phyloP scores from a whole-genome alignment of 2,113 vertebrate genomes.

The Neoarius graeffei region DNA sequence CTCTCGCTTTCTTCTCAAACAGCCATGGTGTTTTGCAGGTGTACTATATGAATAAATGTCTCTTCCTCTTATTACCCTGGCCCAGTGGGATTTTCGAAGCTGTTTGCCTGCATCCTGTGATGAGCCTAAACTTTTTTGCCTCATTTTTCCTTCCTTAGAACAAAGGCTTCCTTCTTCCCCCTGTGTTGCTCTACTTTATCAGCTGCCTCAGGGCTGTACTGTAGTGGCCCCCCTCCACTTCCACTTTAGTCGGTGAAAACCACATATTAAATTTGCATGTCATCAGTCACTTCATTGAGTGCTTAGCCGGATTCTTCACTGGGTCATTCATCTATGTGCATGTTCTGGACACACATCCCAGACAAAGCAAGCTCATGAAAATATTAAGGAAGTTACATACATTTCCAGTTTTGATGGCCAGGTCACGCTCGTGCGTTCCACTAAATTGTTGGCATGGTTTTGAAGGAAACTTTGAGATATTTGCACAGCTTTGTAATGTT shows the following conservation, averaged over 20 bases:
- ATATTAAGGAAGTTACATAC: conserved; percentile 78
- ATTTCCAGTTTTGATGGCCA: conserved; percentile 66
- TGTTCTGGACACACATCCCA: conserved; percentile 74
- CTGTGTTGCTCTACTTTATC: conserved; percentile 76
- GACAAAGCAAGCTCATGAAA: conserved; percentile 77
- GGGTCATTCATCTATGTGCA: conserved; percentile 76
- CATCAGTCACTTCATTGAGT: conserved; percentile 75
- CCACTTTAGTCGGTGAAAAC: conserved; percentile 69
- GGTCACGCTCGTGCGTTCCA: conserved; percentile 64
- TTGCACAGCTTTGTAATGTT: conserved; percentile 22
- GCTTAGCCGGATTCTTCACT: conserved; percentile 70
- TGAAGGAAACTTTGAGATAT: conserved; percentile 37
- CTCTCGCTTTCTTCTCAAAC: not conserved
- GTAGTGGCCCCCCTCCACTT: conserved; percentile 58
- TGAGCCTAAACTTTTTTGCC: conserved; percentile 26
- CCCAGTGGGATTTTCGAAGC: conserved; percentile 32
- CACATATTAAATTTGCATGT: conserved; percentile 77
- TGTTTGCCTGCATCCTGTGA: conserved; percentile 44
- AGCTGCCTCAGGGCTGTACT: conserved; percentile 71
- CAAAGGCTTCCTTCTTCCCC: conserved; percentile 72
- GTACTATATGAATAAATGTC: conserved; percentile 26
- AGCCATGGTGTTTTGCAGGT: conserved; percentile 24
- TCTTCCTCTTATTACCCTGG: conserved; percentile 20
- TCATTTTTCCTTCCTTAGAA: conserved; percentile 49
- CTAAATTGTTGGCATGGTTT: conserved; percentile 46